A percentile compares a stretch with the other conserved stretches of the same genome.
These are phyloP conservation scores for Coregonus clupeaformis DNA, from an alignment of 2,113 vertebrate species.

Conservation along the genomic window DNA sequence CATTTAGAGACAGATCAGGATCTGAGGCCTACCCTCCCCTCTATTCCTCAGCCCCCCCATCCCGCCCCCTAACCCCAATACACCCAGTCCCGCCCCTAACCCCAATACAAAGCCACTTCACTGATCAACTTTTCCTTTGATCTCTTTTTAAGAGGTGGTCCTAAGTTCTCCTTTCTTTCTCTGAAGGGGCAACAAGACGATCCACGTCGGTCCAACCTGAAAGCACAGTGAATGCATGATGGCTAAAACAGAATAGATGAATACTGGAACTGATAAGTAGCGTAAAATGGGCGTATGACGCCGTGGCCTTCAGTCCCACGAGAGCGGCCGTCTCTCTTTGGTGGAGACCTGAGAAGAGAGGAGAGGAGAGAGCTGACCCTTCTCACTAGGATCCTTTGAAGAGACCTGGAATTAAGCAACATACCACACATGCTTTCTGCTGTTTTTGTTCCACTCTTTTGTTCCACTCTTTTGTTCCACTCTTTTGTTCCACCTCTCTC, in stretches of 20 bases:
- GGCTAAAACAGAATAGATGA: constrained; percentile 61
- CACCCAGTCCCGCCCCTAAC: not conserved
- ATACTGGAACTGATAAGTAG: constrained; percentile 71
- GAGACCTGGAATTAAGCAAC: constrained; percentile 64
- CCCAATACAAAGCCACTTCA: constrained; percentile 45
- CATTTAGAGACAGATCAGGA: constrained; percentile 17
- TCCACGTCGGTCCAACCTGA: constrained; percentile 55
- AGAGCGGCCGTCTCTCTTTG: constrained; percentile 65
- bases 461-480: constrained; percentile 30
- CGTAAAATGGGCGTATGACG: constrained; percentile 71
- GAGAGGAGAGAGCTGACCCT: constrained; percentile 54
- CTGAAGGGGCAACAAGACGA: constrained; percentile 38
- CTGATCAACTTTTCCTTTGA: constrained; percentile 70
- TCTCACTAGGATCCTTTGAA: constrained; percentile 72
- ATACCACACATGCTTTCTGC: constrained; percentile 68
- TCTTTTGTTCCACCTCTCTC: constrained; percentile 39
- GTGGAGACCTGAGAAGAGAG: constrained; percentile 64
- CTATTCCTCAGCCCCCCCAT: not conserved
- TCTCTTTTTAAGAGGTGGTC: constrained; percentile 58
- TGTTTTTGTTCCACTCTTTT: constrained; percentile 39
- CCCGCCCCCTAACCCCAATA: not conserved
- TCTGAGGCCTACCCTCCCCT: not conserved
- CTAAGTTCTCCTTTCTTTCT: constrained; percentile 33
- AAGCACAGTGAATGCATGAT: constrained; percentile 59
- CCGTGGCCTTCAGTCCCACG: constrained; percentile 74